Evolutionary conservation across 2,113 vertebrate species (phyloP).

Genomic region (Casuarius casuarius): DNA sequence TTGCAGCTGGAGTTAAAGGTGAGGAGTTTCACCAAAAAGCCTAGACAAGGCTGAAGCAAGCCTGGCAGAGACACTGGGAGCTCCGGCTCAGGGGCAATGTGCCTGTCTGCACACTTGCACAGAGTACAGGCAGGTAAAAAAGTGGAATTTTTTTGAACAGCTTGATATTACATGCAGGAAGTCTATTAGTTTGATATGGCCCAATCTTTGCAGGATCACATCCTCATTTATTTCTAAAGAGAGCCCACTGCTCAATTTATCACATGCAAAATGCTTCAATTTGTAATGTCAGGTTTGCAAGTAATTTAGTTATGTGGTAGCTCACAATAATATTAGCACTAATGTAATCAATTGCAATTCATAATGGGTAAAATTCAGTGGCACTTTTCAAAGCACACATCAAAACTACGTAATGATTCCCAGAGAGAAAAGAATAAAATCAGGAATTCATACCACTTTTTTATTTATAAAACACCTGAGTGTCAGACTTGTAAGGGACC

Average conservation of each 20-base stretch:
- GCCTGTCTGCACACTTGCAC: not conserved
- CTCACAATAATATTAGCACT: not conserved
- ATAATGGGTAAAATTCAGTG: not conserved
- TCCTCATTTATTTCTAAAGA: not conserved
- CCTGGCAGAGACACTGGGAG: not conserved
- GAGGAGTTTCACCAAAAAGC: not conserved
- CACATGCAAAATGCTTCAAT: not conserved
- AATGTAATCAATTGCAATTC: not conserved
- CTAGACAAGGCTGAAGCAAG: not conserved
- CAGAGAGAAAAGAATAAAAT: not conserved
- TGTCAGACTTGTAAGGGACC: not conserved
- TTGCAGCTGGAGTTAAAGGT: not conserved
- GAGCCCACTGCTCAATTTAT: not conserved
- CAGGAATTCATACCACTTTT: not conserved
- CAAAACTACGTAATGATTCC: not conserved
- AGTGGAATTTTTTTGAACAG: not conserved
- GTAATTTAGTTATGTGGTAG: not conserved
- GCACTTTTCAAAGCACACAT: not conserved
- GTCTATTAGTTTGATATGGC: not conserved
- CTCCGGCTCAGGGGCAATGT: not conserved
- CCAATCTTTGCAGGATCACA: not conserved
- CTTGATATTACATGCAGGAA: not conserved
- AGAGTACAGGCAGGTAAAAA: not conserved
- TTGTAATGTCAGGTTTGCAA: not conserved
- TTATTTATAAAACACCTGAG: not conserved